Base-by-base conservation (phyloP, 2,113 vertebrate genomes). In the Anolis sagrei region DNA sequence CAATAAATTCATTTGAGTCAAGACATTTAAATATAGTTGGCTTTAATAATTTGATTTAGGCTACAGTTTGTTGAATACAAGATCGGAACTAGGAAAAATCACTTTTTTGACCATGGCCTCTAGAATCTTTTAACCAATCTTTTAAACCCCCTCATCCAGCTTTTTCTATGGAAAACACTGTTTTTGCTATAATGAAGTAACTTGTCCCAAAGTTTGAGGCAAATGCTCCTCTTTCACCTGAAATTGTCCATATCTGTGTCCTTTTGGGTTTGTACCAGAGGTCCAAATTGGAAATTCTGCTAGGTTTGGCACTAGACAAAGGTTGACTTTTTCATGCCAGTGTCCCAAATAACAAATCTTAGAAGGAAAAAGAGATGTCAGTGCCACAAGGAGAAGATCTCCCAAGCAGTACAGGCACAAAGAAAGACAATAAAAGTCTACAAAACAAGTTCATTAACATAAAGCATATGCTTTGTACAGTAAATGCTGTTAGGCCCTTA, bases 401-500 rank as follows among this genome's bases (percentile, higher is more conserved):
- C 54, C 18, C 16, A 3, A 16, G 51, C 25, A 74, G 21, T 61
- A 32, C 5, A 13, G n/a, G 34, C 7, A 19, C 32, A 73, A 1
- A 9, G 62, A 27, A 27, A 14, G 39, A 73, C 14, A n/a, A 82
- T 82, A 58, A 62, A n/a, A n/a, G 9, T n/a, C 49, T 44, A 4
- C 70, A 62, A 61, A 48, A 73, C 23, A 48, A 74, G 25, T 44
- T 29, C 4, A 62, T 44, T 29, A 34, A 92, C 1, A 69, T 86
- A 84, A 14, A 49, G 18, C 76, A 82, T 25, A 32, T 80, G 77
- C 36, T 73, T 74, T 88, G 34, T 86, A 92, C 85, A 81, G 84
- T 83, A 91, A 92, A 90, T 89, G 58, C 61, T 78, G 84, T 84
- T 25, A 81, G 44, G 39, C 74, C 34, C 81, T 87, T 90, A 39